Conservation (phyloP, 2,888 invertebrate genomes). For the Cephus pygmeus region DNA sequence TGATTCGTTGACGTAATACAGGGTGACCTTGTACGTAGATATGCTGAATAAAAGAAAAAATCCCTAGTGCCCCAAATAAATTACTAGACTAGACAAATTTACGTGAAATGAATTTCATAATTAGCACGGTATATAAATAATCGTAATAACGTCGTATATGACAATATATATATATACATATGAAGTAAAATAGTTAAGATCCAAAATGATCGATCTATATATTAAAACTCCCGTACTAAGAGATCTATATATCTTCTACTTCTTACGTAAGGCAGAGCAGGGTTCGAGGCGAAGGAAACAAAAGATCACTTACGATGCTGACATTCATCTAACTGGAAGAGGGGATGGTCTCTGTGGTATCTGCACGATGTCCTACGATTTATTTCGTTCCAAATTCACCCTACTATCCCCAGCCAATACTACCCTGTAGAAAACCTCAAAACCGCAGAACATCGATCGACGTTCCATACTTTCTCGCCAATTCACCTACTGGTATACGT, state of each 20-base stretch:
- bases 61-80: not conserved
- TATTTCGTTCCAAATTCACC: slow-evolving; percentile 19
- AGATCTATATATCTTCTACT: not conserved
- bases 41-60: not conserved
- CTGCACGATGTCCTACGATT: not conserved
- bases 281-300: not conserved
- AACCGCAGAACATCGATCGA: slow-evolving; percentile 31
- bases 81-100: not conserved
- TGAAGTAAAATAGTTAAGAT: too few relatives aligned
- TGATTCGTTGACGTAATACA: not conserved
- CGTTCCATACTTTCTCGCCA: slow-evolving; percentile 31
- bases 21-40: not conserved
- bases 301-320: slow-evolving; percentile 16
- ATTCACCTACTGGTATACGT: not conserved
- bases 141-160: too few relatives aligned
- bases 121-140: too few relatives aligned
- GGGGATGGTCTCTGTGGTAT: slow-evolving; percentile 14
- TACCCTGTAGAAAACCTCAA: slow-evolving; percentile 4
- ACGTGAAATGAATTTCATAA: not conserved
- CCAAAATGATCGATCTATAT: too few relatives aligned
- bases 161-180: too few relatives aligned
- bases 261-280: not conserved
- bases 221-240: not conserved
- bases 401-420: slow-evolving; percentile 3
- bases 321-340: slow-evolving; percentile 18